phyloP scores from a whole-genome alignment of 2,113 vertebrate genomes.

The Emberiza fucata region DNA sequence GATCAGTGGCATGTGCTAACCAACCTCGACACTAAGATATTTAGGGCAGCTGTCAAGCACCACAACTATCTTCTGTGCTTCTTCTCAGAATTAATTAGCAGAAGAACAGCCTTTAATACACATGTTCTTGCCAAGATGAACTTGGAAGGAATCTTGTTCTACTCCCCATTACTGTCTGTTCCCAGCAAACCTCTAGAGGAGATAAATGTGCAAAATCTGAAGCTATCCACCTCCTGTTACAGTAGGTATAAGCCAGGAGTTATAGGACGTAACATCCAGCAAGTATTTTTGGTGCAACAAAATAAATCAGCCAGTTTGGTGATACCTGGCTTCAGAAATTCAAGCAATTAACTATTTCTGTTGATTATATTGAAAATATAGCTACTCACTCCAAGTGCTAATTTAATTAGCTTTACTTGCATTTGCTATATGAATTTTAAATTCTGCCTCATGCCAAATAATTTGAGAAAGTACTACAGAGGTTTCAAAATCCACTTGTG shows the following conservation, averaged over 20 bases:
- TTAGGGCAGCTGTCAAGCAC: constrained; percentile 63
- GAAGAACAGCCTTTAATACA: constrained; percentile 8
- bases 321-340: not conserved
- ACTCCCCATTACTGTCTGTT: not conserved
- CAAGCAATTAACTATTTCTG: not conserved
- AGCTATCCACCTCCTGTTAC: not conserved
- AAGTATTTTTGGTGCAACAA: not conserved
- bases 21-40: constrained; percentile 36
- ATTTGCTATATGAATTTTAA: not conserved
- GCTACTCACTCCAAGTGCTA: not conserved
- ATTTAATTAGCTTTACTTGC: not conserved
- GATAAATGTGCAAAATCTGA: not conserved
- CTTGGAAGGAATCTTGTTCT: constrained; percentile 39
- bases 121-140: constrained; percentile 41
- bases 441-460: not conserved
- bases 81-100: constrained; percentile 68
- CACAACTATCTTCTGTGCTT: constrained; percentile 38
- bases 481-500: not conserved
- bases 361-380: not conserved
- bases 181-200: constrained; percentile 1
- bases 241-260: not conserved
- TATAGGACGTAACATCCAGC: not conserved
- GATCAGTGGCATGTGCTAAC: constrained; percentile 61
- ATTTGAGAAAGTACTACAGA: not conserved
- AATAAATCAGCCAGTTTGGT: not conserved